These are phyloP conservation scores for Lycocorax pyrrhopterus DNA, from an alignment of 2,113 vertebrate species.

Conservation along the genomic window DNA sequence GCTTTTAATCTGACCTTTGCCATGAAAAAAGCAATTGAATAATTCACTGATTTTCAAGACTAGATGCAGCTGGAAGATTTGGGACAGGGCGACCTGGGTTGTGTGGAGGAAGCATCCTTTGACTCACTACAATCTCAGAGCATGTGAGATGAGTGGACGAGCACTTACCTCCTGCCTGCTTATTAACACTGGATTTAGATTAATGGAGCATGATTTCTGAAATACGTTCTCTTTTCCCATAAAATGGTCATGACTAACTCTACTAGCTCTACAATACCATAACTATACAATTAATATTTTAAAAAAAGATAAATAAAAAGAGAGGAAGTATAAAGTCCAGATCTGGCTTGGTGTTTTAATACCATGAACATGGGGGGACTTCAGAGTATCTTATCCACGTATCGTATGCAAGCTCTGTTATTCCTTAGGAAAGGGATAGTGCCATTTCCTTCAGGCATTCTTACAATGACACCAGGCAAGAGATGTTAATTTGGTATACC, in stretches of 20 bases:
- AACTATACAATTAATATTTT: not conserved
- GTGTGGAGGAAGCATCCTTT: not conserved
- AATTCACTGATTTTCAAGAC: not conserved
- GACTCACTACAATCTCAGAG: not conserved
- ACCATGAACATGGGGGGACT: not conserved
- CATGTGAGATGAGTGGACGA: not conserved
- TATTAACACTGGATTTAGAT: not conserved
- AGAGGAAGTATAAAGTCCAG: not conserved
- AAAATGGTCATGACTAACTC: not conserved
- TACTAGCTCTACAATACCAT: not conserved
- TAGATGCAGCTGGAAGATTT: not conserved
- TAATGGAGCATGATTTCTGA: not conserved
- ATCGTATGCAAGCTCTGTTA: not conserved
- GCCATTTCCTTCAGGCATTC: not conserved
- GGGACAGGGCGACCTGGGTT: fast-evolving
- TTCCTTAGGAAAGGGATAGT: not conserved
- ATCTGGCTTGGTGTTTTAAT: not conserved
- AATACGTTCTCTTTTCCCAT: not conserved
- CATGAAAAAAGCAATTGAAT: not conserved
- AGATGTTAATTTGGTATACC: not conserved
- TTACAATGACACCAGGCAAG: not conserved
- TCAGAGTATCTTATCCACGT: not conserved
- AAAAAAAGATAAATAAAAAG: not conserved
- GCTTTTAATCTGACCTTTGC: not conserved
- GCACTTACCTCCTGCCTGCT: not conserved